A percentile compares a stretch with the other conserved stretches of the same genome.
Evolutionary conservation across 2,797 vertebrate genomes (phyloP).

Genomic region (Gymnoscopelus microlampas): DNA sequence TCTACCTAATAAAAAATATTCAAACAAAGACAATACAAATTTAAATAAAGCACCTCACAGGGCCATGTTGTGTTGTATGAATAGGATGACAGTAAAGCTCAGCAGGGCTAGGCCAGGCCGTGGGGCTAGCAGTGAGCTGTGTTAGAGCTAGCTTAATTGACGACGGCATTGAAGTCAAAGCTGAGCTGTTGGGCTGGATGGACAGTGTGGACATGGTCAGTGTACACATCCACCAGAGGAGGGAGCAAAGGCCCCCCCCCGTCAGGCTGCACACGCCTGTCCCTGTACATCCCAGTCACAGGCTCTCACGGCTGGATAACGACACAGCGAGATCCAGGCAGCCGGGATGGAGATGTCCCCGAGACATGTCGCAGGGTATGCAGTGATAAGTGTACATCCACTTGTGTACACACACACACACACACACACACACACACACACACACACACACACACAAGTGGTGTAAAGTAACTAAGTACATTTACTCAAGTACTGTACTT

Average conservation of each 20-base stretch:
- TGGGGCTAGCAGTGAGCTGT: constrained; percentile 36
- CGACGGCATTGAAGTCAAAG: constrained; percentile 44
- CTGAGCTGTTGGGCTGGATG: constrained; percentile 37
- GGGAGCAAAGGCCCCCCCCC: constrained; percentile 1
- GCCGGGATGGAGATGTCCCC: background rate
- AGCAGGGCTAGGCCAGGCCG: constrained; percentile 15
- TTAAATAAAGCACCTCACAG: background rate
- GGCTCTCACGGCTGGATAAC: constrained; percentile 17
- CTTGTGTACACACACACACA: constrained; percentile 4
- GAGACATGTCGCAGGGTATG: background rate
- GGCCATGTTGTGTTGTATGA: constrained; percentile 1
- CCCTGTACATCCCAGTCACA: constrained; percentile 23
- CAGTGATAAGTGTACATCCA: background rate
- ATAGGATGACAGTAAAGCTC: background rate
- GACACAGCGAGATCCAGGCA: constrained; percentile 16
- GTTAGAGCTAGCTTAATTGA: constrained; percentile 40
- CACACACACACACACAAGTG: background rate
- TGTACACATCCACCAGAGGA: constrained; percentile 2
- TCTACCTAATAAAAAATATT: too few relatives aligned
- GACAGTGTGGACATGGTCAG: constrained; percentile 39
- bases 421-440: constrained; percentile 10
- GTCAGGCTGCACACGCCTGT: constrained; percentile 40
- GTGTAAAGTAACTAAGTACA: too few relatives aligned
- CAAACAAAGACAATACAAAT: background rate
- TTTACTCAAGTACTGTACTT: too few relatives aligned